Evolutionary conservation across 2,888 invertebrate species (phyloP).

Genomic region (Eubasilissa splendida): DNA sequence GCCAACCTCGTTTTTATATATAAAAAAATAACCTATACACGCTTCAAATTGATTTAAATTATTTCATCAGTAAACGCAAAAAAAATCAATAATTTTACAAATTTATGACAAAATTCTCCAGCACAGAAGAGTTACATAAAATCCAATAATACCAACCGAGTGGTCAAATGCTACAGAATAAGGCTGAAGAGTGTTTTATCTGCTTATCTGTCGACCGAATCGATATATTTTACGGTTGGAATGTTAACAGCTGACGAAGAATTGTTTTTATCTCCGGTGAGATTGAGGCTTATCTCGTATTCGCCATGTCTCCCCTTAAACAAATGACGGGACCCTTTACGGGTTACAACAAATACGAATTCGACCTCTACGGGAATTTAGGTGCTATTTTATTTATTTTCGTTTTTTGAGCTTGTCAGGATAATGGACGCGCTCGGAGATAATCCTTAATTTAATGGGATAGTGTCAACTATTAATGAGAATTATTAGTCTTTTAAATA

Average conservation of each 20-base stretch:
- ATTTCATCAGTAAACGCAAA: no score
- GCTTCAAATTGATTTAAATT: no score
- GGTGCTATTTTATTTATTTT: constrained; percentile 34
- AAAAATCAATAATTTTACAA: no score
- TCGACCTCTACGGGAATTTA: constrained; percentile 44
- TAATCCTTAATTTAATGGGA: constrained; percentile 48
- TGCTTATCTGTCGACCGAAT: constrained; percentile 36
- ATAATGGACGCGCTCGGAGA: constrained; percentile 46
- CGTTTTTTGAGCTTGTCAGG: constrained; percentile 21
- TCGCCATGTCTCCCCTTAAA: constrained; percentile 53
- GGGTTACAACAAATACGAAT: constrained; percentile 26
- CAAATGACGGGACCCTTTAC: constrained; percentile 54
- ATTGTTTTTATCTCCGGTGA: constrained; percentile 54
- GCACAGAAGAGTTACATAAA: no score
- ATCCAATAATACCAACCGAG: no score
- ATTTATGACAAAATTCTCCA: no score
- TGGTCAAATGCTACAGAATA: no score
- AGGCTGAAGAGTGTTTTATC: background rate
- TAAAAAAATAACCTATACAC: no score
- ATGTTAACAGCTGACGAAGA: constrained; percentile 54
- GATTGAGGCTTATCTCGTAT: constrained; percentile 57
- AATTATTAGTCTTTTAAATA: constrained; percentile 36
- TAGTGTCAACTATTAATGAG: constrained; percentile 39
- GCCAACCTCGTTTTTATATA: no score
- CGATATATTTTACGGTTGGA: constrained; percentile 54